Conservation (phyloP, 1,140 invertebrate genomes). For the Bombus huntii region DNA sequence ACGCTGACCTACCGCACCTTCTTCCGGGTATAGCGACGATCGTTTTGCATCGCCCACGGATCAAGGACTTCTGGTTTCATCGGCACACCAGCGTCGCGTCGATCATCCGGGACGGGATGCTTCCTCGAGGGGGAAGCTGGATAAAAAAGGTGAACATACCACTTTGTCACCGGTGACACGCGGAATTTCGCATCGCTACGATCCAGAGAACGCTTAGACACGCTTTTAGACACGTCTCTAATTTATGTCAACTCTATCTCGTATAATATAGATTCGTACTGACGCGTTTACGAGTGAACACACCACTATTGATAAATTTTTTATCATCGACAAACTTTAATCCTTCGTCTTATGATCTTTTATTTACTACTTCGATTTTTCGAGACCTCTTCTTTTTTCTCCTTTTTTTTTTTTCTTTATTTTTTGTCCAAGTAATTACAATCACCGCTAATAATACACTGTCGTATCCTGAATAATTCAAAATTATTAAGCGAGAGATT, state of each 20-base stretch:
- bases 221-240: neutral
- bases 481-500: neutral
- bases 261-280: neutral
- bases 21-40: slow-evolving; percentile 51
- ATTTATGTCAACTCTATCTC: neutral
- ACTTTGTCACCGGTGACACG: slow-evolving; percentile 47
- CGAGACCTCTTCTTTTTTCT: too few species aligned
- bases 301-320: too few species aligned
- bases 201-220: slow-evolving; percentile 13
- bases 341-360: neutral
- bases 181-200: slow-evolving; percentile 39
- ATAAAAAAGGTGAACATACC: slow-evolving; percentile 42
- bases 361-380: too few species aligned
- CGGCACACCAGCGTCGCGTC: slow-evolving; percentile 44
- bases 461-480: too few species aligned
- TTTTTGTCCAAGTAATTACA: too few species aligned
- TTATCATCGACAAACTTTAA: neutral
- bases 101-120: slow-evolving; percentile 48
- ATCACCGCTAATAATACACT: too few species aligned
- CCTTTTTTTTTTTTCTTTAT: too few species aligned
- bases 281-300: neutral
- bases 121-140: slow-evolving; percentile 28
- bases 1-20: slow-evolving; percentile 55
- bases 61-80: slow-evolving; percentile 55
- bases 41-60: slow-evolving; percentile 57